phyloP scores from a whole-genome alignment of 1,140 invertebrate genomes.

The Sminthurinus signatus region DNA sequence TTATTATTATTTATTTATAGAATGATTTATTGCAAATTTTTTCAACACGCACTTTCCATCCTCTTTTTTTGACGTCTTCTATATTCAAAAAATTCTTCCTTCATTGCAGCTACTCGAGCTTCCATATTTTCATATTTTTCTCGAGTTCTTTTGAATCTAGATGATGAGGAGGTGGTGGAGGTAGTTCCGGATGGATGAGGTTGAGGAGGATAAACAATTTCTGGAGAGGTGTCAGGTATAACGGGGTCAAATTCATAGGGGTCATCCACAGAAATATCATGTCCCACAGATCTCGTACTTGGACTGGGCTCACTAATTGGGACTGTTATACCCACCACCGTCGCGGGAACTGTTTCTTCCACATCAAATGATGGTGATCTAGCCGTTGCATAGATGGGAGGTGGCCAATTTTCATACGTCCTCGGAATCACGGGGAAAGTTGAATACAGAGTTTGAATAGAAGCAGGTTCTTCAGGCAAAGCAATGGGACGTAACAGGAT shows the following conservation, averaged over 20 bases:
- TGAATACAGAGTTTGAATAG: constrained; percentile 17
- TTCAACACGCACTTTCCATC: constrained; percentile 66
- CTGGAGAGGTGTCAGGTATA: constrained; percentile 61
- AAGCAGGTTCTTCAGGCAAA: constrained; percentile 29
- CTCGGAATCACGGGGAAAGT: constrained; percentile 22
- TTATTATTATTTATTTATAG: too few species aligned
- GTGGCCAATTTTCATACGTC: constrained; percentile 41
- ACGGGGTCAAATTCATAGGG: constrained; percentile 89
- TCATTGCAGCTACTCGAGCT: constrained; percentile 85
- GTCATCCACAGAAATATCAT: constrained; percentile 86
- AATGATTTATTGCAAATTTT: too few species aligned
- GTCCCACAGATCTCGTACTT: constrained; percentile 44
- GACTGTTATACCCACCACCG: constrained; percentile 11
- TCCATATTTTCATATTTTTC: constrained; percentile 66
- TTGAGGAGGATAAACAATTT: constrained; percentile 38
- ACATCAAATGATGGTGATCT: constrained; percentile 38
- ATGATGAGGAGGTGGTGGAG: constrained; percentile 30
- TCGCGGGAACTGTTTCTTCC: constrained; percentile 9
- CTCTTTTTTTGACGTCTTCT: constrained; percentile 71
- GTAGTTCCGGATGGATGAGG: constrained; percentile 41
- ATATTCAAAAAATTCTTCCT: constrained; percentile 90
- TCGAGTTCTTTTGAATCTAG: constrained; percentile 32
- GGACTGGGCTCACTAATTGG: constrained; percentile 38
- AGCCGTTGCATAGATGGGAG: constrained; percentile 31
- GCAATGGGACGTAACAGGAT: constrained; percentile 38